Base-by-base conservation (phyloP, 1,140 invertebrate genomes). In the Leptopilina clavipes region DNA sequence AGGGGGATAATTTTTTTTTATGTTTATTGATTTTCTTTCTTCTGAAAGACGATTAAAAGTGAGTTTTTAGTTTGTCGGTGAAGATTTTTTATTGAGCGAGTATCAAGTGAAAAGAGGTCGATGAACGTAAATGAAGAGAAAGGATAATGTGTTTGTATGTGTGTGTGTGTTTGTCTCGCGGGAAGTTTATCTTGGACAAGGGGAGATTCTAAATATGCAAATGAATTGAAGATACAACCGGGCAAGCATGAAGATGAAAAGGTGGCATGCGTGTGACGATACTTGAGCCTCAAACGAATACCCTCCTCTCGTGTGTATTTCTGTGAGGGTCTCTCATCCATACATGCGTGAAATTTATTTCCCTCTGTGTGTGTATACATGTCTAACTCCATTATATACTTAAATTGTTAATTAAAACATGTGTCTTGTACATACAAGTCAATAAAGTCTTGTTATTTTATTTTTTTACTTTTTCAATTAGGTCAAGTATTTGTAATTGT, bases 211-310 rank as follows among this genome's bases (percentile, higher is more conserved):
- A 86, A 87, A 87, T 87, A 87, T 87, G 86, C 86, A 87, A 87
- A 87, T 87, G 86, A 87, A 86, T 87, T 79, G 84, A 85, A 86
- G 84, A 87, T 87, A 85, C 76, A 86, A 87, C 82, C 81, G 84
- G 85, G 86, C 81, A 79, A 85, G 73, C 84, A 87, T 84, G 84
- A 87, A 84, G 74, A 74, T 71, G 83, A 82, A 85, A 85, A 87
- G 85, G 85, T 87, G 43, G 83, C 83, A 76, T 81, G 78, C 79
- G 79, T 71, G 79, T 70, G 80, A 44, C 79, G 76, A 80, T 25
- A 31, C 59, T 22, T 65, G 59, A 12, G 37, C 73, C 56, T 65
- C 48, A 70, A 76, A 72, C 14, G 54, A 52, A 31, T 31, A 43
- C 48, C 18, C 19, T 56, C 18, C 19, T 11, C 48, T 37, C n/a